Percentiles rank a stretch among this genome's conserved stretches.
Evolutionary conservation across 2,113 vertebrate species (phyloP).

Genomic region (Eurystomus gularis): DNA sequence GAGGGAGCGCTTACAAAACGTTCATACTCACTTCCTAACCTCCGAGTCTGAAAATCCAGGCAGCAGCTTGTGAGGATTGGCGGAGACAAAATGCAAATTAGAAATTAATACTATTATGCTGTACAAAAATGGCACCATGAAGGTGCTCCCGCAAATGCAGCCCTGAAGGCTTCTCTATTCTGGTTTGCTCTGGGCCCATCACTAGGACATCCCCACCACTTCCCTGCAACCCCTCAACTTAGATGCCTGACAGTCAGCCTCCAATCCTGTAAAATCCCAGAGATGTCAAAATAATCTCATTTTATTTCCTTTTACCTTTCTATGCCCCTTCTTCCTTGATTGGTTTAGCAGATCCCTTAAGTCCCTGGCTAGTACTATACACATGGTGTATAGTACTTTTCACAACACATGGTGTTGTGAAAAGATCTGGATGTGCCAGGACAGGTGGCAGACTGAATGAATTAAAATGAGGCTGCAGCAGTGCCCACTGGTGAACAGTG

Average conservation of each 20-base stretch:
- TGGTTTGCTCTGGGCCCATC: neutral
- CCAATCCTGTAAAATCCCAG: neutral
- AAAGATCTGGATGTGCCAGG: neutral
- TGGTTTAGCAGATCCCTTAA: neutral
- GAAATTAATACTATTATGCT: neutral
- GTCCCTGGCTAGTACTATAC: neutral
- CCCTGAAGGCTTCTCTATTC: neutral
- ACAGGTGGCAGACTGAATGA: neutral
- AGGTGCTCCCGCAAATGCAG: neutral
- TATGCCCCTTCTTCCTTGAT: neutral
- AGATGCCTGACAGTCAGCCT: neutral
- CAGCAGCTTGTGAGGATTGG: neutral
- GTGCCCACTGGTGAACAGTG: neutral
- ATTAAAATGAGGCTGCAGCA: neutral
- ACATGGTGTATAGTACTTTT: no score
- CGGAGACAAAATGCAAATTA: neutral
- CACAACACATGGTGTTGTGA: neutral
- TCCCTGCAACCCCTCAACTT: accelerated
- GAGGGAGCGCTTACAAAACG: neutral
- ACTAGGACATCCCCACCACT: neutral
- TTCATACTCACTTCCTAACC: neutral
- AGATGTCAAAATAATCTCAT: neutral
- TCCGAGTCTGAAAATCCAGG: neutral
- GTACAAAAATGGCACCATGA: neutral
- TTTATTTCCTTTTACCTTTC: neutral